Base-by-base conservation (phyloP, 2,888 invertebrate species). In the Philopedon plagiatum region DNA sequence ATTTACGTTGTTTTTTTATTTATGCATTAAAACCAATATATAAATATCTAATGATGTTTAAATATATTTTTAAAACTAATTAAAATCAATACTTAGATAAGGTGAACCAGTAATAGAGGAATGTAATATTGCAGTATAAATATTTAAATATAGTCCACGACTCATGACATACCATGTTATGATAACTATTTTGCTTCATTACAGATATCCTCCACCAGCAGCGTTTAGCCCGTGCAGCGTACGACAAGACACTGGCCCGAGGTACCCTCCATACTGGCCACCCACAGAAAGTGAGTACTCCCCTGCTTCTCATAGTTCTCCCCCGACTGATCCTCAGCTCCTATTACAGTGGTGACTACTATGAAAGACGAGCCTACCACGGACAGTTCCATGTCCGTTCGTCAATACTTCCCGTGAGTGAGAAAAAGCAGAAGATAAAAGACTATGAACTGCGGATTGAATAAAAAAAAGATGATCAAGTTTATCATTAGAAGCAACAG, bases 141-240 rank as follows among this genome's bases (percentile, higher is more conserved):
- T n/a, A n/a, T n/a, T n/a, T n/a, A n/a, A n/a, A n/a, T n/a, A n/a
- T n/a, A n/a, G n/a, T n/a, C n/a, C n/a, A n/a, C n/a, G n/a, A n/a
- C n/a, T n/a, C n/a, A n/a, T n/a, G n/a, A n/a, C n/a, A n/a, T n/a
- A n/a, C n/a, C n/a, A n/a, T n/a, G n/a, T n/a, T n/a, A n/a, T n/a
- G n/a, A 26, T 56, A 15, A 56, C 11, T 19, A 61, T 15, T 39
- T 15, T 15, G 15, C 11, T 39, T 39, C 41, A 39, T 66, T 63
- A 19, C 51, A 74, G 74, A 23, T 84, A 83, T 73, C 81, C 84
- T 9, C 76, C 82, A 32, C 87, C 64, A 78, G 87, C 88, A 7
- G 87, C 88, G 0, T 87, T 89, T 61, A 87, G 87, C n/a, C 83
- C 89, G 8, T 89, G 89, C 32, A 83, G 86, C 4, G 88, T 87